Base-by-base conservation (phyloP, 2,113 vertebrate genomes). In the Misgurnus mizolepis region DNA sequence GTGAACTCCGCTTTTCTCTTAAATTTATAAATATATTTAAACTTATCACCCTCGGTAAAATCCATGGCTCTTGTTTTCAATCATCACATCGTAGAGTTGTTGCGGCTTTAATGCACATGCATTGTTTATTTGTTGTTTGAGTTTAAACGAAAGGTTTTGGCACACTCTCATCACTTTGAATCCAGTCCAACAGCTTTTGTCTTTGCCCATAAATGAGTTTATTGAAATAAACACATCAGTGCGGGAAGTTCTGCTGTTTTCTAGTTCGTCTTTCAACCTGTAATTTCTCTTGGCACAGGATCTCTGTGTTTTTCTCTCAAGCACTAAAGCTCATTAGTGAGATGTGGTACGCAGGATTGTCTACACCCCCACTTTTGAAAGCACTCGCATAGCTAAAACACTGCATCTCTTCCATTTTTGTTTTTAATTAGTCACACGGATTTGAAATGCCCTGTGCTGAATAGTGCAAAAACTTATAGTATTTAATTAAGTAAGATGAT, bases 351-450 rank as follows among this genome's bases (percentile, higher is more conserved):
- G 79, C 55, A 34, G 53, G 61, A 62, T 70, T 18, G 45, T n/a
- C 43, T 67, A 67, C 83, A 58, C 18, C 55, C 55, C 22, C 68
- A 56, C 56, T 61, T 50, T 53, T 68, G 66, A 79, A 76, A 71
- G 71, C 67, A 82, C 69, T 60, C 43, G 72, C 41, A 61, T 3
- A 82, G 77, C 56, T 70, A 55, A 71, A 67, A 77, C 27, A 76
- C 49, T 6, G 10, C 11, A 18, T 40, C 15, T 7, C 6, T 40
- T 66, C 65, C 15, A 17, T 27, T 64, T 66, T 72, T 53, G 50
- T 58, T 82, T 80, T 80, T 83, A 79, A 82, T 85, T 82, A 85
- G 80, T 79, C 76, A 72, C 76, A 71, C 76, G 18, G 45, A 60
- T 67, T 82, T 66, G 10, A 40, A 85, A 69, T 71, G 80, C 77